Evolutionary conservation across 2,797 vertebrate species (phyloP), one percentile per base, ranked within the genome.

Genomic region (Onychomys leucogaster): DNA sequence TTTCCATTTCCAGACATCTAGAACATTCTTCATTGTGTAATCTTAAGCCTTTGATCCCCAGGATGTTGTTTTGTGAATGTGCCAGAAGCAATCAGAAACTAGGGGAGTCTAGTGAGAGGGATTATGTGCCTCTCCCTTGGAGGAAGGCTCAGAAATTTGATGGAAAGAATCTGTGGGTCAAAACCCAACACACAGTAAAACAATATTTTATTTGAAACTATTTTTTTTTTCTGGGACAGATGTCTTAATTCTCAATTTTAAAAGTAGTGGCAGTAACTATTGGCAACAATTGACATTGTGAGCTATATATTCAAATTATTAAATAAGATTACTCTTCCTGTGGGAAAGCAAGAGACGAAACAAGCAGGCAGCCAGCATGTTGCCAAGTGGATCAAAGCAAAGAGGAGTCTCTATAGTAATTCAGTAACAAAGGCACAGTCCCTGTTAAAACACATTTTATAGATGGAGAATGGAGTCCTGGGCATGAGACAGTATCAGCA

Each of bases 271-370:
- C 91, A 92, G 87, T 52, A 92, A 65, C 41, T 75, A 75, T 4
- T 89, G 84, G 77, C 65, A 92, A 55, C 65, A 73, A 55, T 0
- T 92, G 87, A 59, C 46, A 90, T 67, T 73, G 86, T 67, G 27
- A 93, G 85, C 55, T 93, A 7, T 92, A 85, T 90, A 94, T 96
- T 92, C 61, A 86, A 94, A 37, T 63, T 94, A 82, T 43, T 92
- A 90, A 92, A 88, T 91, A 91, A 92, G 63, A 92, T 78, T 78
- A 55, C 49, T 77, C 34, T 94, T 94, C 65, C 4, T 6, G 11
- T 27, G 34, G 90, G 77, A 90, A 92, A 90, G 65, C 61, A 85
- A 88, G 77, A 90, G 82, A 52, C 91, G 69, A 82, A 93, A 85
- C 59, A 91, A 88, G 43, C 52, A 89, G 65, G 61, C n/a, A 90